These are phyloP conservation scores for Myathropa florea DNA, from an alignment of 2,888 invertebrate genomes.

Conservation along the genomic window DNA sequence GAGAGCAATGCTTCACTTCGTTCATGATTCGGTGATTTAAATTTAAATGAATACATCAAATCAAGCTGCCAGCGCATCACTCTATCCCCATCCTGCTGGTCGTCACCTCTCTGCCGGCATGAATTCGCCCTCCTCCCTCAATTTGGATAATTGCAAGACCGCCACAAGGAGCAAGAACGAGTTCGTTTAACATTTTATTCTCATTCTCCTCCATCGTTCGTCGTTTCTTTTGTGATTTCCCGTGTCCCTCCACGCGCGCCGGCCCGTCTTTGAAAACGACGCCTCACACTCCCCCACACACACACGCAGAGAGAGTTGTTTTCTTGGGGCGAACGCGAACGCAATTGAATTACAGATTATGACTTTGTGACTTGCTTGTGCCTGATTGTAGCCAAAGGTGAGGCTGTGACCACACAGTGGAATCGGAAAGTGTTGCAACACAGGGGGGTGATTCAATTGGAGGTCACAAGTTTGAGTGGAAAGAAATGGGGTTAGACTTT, in stretches of 20 bases:
- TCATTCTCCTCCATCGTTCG: background rate
- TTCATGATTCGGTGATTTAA: conserved; percentile 66
- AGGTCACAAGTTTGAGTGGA: no score
- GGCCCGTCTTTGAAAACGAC: background rate
- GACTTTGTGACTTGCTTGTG: conserved; percentile 32
- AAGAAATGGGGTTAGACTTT: no score
- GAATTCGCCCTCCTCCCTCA: conserved; percentile 26
- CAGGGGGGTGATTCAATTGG: no score
- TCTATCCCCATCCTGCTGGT: background rate
- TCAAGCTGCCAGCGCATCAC: conserved; percentile 45
- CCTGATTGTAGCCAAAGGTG: background rate
- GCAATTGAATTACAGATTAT: conserved; percentile 51
- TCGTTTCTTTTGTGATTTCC: background rate
- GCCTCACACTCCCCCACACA: background rate
- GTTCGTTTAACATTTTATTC: background rate
- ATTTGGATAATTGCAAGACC: conserved; percentile 55
- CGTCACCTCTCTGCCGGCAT: background rate
- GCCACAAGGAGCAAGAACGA: conserved; percentile 35
- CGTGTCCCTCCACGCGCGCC: background rate
- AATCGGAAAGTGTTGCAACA: background rate
- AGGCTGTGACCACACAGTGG: background rate
- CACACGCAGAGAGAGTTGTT: background rate
- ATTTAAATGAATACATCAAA: conserved; percentile 69
- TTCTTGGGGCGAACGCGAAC: background rate
- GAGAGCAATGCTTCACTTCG: conserved; percentile 35